Base-by-base conservation (phyloP, 2,797 vertebrate genomes). In the Myotis planiceps region DNA sequence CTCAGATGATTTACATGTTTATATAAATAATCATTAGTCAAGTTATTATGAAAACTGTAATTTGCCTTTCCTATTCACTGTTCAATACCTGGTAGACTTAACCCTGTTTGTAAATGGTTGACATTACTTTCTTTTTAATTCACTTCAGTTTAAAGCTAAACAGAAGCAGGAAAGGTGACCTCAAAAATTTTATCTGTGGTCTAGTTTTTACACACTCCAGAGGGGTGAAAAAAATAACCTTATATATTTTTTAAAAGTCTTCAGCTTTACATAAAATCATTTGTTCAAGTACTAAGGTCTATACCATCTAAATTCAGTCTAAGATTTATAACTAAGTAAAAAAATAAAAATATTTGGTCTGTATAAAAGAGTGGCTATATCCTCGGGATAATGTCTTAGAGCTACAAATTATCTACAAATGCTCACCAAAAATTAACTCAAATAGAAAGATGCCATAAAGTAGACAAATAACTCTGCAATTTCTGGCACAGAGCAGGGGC, bases 41-140 rank as follows among this genome's bases (percentile, higher is more conserved):
- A 47, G 16, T 93, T 86, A 27, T 95, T 90, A 76, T 10, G 42
- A 83, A 91, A 96, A 88, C 23, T 90, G 42, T 23, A 58, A 34
- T 75, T 90, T 80, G 8, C 42, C 32, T 47, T 37, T 87, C 39
- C 53, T 66, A n/a, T 15, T 51, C 74, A 79, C 7, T 1, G 0
- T 42, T 69, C 2, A 2, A 49, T 14, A 21, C 51, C 63, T 79
- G 29, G 12, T 79, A 66, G 72, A 74, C 12, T 29, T 51, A 79
- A 80, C 66, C 19, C 5, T 87, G 4, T 60, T 85, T 93, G 2
- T 71, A 92, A 93, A 66, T 32, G 13, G n/a, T 45, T 79, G 79
- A 8, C 7, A 47, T 60, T 25, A 4, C 18, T 15, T 87, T 78
- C 37, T 58, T 86, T 89, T 58, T 60, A 74, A 79, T 74, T 15